These are phyloP conservation scores for Drosophila nigritarsus DNA, from an alignment of 2,888 invertebrate species.

Conservation along the genomic window DNA sequence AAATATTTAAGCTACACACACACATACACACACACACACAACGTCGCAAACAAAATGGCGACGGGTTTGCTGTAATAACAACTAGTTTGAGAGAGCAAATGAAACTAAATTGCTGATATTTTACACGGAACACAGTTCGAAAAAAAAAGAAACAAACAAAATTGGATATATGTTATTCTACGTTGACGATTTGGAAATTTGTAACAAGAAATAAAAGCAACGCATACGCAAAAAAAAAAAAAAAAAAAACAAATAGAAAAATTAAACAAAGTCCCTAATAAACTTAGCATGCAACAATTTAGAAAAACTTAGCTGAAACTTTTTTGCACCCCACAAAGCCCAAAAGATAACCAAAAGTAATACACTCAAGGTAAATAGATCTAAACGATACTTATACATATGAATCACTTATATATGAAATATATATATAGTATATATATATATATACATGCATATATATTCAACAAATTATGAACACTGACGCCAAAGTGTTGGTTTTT, in stretches of 20 bases:
- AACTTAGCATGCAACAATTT: slow-evolving; percentile 64
- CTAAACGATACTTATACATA: slow-evolving; percentile 39
- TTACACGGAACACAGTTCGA: slow-evolving; percentile 71
- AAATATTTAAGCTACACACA: slow-evolving; percentile 49
- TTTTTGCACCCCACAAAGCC: slow-evolving; percentile 63
- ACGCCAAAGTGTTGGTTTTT: slow-evolving; percentile 45
- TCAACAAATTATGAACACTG: slow-evolving; percentile 42
- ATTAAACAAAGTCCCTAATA: not conserved
- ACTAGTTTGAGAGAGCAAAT: slow-evolving; percentile 45
- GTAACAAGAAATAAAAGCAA: slow-evolving; percentile 12
- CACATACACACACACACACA: slow-evolving; percentile 12
- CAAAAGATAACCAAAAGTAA: slow-evolving; percentile 13
- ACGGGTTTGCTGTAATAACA: not conserved
- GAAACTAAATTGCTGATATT: slow-evolving; percentile 69
- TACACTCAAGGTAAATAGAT: slow-evolving; percentile 29
- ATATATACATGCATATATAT: slow-evolving; percentile 11
- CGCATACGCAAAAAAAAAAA: slow-evolving; percentile 25
- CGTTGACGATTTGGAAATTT: slow-evolving; percentile 20
- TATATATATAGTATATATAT: slow-evolving; percentile 22
- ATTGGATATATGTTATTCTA: slow-evolving; percentile 26
- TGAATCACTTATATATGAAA: slow-evolving; percentile 35
- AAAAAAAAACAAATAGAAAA: slow-evolving; percentile 1
- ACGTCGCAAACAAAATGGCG: slow-evolving; percentile 2
- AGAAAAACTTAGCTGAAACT: slow-evolving; percentile 74
- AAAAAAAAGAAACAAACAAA: slow-evolving; percentile 15